phyloP scores from a whole-genome alignment of 2,113 vertebrate species.

The Microcebus ravelobensis region DNA sequence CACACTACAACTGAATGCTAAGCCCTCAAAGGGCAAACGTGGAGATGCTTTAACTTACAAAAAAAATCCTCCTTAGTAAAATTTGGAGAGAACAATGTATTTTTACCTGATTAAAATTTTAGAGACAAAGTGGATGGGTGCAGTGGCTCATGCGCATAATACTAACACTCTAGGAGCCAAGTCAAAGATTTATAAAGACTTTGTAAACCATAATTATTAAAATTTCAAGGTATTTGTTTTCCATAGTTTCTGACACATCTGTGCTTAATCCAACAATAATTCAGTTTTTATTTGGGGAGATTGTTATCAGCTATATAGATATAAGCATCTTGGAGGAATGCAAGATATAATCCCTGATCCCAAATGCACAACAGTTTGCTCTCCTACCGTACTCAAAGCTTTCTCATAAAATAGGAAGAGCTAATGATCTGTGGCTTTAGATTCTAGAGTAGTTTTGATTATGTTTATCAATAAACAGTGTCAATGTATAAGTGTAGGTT shows the following conservation, averaged over 20 bases:
- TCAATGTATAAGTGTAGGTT: background rate
- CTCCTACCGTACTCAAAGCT: background rate
- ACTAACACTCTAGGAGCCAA: no score
- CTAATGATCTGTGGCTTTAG: no score
- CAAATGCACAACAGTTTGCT: background rate
- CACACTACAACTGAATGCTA: background rate
- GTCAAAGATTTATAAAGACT: background rate
- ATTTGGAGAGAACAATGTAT: background rate
- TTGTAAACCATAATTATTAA: background rate
- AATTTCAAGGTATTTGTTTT: background rate
- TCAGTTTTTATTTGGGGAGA: background rate
- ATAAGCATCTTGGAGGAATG: background rate
- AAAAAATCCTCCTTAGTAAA: background rate
- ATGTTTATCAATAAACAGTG: background rate
- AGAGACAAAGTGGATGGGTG: background rate
- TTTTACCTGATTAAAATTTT: background rate
- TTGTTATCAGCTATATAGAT: background rate
- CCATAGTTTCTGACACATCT: background rate
- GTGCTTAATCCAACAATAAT: background rate
- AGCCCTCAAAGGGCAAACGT: background rate
- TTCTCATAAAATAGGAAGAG: background rate
- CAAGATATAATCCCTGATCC: background rate
- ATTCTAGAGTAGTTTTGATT: background rate
- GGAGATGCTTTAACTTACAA: background rate
- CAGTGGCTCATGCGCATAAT: no score